Percentiles rank a stretch among this genome's conserved stretches.
Conservation (phyloP, 2,888 invertebrate species). For the Mylabris sibirica region DNA sequence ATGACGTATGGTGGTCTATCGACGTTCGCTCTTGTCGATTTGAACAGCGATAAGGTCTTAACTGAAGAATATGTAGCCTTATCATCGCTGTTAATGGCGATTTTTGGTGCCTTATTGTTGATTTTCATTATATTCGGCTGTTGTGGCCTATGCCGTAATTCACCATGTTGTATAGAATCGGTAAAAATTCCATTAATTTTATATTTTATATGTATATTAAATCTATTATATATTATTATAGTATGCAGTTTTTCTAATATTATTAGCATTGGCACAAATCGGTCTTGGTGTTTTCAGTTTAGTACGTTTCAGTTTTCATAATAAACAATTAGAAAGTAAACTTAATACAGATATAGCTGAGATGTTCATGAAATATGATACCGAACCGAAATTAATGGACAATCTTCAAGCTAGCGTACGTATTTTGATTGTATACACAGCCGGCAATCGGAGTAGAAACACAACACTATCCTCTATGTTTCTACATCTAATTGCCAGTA, state of each 20-base stretch:
- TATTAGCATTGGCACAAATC: slow-evolving; percentile 41
- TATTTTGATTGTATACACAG: neutral
- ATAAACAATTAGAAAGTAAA: slow-evolving; percentile 20
- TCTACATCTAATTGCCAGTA: neutral
- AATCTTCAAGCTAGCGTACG: slow-evolving; percentile 33
- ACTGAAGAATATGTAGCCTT: slow-evolving; percentile 32
- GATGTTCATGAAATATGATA: slow-evolving; percentile 27
- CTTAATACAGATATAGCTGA: slow-evolving; percentile 26
- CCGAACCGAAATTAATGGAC: slow-evolving; percentile 30
- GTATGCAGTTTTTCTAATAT: slow-evolving; percentile 42
- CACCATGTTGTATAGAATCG: slow-evolving; percentile 40
- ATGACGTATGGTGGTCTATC: slow-evolving; percentile 32
- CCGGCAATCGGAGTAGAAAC: neutral
- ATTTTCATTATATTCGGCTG: slow-evolving; percentile 39
- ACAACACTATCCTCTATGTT: no score
- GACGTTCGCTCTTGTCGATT: slow-evolving; percentile 30
- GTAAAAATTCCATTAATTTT: slow-evolving; percentile 29
- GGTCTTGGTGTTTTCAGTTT: slow-evolving; percentile 38
- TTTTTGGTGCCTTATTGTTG: slow-evolving; percentile 35
- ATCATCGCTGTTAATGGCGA: slow-evolving; percentile 31
- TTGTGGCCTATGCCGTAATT: slow-evolving; percentile 39
- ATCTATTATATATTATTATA: slow-evolving; percentile 29
- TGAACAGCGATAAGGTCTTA: slow-evolving; percentile 32
- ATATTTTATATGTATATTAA: neutral
- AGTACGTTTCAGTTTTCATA: slow-evolving; percentile 20